Conservation (phyloP, 2,113 vertebrate species). For the Crotalus helleri region DNA sequence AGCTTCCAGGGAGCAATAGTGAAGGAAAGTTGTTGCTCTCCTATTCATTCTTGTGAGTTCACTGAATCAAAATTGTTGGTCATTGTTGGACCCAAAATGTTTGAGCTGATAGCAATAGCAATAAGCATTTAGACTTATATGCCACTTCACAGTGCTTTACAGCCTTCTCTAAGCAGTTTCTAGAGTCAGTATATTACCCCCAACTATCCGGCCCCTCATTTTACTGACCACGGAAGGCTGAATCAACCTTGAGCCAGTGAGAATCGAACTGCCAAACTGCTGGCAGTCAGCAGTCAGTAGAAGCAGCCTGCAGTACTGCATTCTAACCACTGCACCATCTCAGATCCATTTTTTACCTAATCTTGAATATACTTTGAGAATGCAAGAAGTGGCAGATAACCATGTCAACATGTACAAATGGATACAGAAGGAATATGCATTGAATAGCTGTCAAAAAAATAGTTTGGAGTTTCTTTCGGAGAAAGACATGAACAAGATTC, state of each 20-base stretch:
- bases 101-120: background rate
- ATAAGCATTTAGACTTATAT: too few relatives aligned
- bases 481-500: background rate
- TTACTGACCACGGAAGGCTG: too few relatives aligned
- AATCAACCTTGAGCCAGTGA: too few relatives aligned
- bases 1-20: background rate
- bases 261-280: too few relatives aligned
- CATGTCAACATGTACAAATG: background rate
- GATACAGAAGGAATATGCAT: background rate
- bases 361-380: background rate
- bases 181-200: too few relatives aligned
- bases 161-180: too few relatives aligned
- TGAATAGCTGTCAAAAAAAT: background rate
- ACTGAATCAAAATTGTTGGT: background rate
- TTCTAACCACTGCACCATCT: too few relatives aligned
- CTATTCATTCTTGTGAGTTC: background rate
- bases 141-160: too few relatives aligned
- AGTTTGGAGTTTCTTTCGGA: background rate
- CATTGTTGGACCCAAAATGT: background rate
- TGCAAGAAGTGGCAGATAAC: background rate
- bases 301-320: too few relatives aligned
- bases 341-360: background rate
- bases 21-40: background rate
- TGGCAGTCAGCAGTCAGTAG: too few relatives aligned
- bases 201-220: too few relatives aligned